Conservation (phyloP, 2,797 vertebrate species). For the Odontamblyopus rebecca region DNA sequence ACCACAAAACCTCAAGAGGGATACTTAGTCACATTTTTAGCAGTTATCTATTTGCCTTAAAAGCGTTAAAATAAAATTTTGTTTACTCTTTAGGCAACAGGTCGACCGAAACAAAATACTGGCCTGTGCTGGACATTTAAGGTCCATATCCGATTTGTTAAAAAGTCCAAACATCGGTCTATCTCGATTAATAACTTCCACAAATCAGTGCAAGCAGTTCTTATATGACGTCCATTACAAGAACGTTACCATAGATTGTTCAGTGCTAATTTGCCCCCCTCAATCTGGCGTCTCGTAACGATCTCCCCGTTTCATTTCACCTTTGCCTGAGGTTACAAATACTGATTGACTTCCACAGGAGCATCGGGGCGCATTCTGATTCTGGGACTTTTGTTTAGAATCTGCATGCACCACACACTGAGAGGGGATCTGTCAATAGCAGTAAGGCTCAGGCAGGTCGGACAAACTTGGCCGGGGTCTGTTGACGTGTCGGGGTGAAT, state of each 20-base stretch:
- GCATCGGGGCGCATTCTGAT: constrained; percentile 34
- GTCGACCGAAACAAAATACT: no score
- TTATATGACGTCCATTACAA: background rate
- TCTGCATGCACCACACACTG: constrained; percentile 40
- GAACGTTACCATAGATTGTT: background rate
- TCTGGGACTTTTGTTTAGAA: constrained; percentile 39
- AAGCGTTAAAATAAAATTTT: no score
- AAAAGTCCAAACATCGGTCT: no score
- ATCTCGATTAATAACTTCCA: no score
- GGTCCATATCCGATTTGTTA: no score
- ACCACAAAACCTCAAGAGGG: no score
- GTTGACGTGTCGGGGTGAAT: constrained; percentile 54
- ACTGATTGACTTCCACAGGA: constrained; percentile 38
- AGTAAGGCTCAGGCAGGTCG: constrained; percentile 49
- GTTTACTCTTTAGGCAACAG: no score
- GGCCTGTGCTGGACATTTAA: no score
- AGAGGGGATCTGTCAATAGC: constrained; percentile 57
- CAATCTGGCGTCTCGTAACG: constrained; percentile 2
- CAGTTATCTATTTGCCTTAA: no score
- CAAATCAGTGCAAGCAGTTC: background rate
- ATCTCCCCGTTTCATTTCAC: constrained; percentile 40
- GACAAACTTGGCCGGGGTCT: constrained; percentile 26
- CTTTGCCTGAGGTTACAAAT: constrained; percentile 64
- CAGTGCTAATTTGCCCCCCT: background rate
- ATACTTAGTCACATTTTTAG: no score